Percentiles rank a stretch among this genome's conserved stretches.
phyloP scores from a whole-genome alignment of 2,113 vertebrate genomes.

The Cricetomys ansorgei region DNA sequence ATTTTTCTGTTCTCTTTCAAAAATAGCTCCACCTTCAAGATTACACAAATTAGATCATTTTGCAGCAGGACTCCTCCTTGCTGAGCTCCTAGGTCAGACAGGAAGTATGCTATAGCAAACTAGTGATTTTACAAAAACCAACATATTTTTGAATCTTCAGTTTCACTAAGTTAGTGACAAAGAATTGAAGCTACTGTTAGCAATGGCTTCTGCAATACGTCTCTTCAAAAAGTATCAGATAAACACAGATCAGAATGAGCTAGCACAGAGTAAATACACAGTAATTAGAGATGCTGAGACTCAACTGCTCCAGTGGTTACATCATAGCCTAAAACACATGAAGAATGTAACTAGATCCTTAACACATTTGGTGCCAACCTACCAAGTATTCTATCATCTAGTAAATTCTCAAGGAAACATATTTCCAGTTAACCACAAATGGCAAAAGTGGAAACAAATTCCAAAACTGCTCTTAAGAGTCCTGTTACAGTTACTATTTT shows the following conservation, averaged over 20 bases:
- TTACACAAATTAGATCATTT: slow-evolving; percentile 69
- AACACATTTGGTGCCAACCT: neutral
- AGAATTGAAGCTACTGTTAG: neutral
- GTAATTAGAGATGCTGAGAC: neutral
- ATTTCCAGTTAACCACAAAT: slow-evolving; percentile 21
- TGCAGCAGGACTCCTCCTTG: slow-evolving; percentile 57
- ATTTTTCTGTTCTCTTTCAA: slow-evolving; percentile 76
- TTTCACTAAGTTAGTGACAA: slow-evolving; percentile 4
- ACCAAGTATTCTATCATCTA: neutral
- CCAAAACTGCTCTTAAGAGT: neutral
- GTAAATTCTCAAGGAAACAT: slow-evolving; percentile 27
- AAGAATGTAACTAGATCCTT: neutral
- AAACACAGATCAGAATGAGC: neutral
- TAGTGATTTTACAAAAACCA: neutral
- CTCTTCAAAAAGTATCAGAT: neutral
- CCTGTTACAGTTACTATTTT: neutral
- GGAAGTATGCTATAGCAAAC: slow-evolving; percentile 26
- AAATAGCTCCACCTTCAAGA: slow-evolving; percentile 80
- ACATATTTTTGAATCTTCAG: neutral
- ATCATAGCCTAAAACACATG: neutral
- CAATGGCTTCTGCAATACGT: neutral
- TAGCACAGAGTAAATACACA: neutral
- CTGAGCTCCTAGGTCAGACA: slow-evolving; percentile 33
- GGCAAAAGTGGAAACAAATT: slow-evolving; percentile 38
- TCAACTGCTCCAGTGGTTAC: neutral